Evolutionary conservation across 2,113 vertebrate genomes (phyloP), one percentile per base, ranked within the genome.

Genomic region (Falco punctatus): DNA sequence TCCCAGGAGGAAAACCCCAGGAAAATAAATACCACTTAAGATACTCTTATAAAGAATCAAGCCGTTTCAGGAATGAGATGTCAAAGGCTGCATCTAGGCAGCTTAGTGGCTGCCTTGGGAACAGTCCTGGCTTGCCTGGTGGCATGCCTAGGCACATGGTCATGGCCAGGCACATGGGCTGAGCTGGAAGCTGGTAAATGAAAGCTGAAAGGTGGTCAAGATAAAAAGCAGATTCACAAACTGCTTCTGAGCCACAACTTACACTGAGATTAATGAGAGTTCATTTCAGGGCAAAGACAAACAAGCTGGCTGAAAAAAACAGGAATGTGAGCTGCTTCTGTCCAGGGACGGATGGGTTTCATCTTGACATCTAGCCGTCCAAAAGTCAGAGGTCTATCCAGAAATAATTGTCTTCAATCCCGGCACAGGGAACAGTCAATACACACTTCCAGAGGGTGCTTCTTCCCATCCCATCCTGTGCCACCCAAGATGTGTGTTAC

Each of bases 201-300:
- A 75, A 35, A 95, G 21, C 71, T 90, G 78, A 88, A 94, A 91
- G 49, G 92, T 96, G 94, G 42, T 79, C 81, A 88, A 91, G 94
- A 96, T 78, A 86, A 91, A 96, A 96, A 96, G 28, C 90, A 96
- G 93, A 92, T 95, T 96, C 90, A 80, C 78, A 82, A 90, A 85
- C 58, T 77, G 46, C 55, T 93, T 92, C 87, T 91, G 74, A 80
- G 54, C 49, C 84, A 70, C 3, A 23, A 62, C 65, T 74, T 75
- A 59, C 48, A 86, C 69, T 46, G 92, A 96, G 87, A 92, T 97
- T 94, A 90, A 96, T 87, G 74, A 23, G 84, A 93, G 88, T 95
- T 96, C 90, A 91, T 90, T 94, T 94, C 85, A 91, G 92, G 94
- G 90, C 85, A 96, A 96, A 92, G 90, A 94, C 90, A 90, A 97